Evolutionary conservation across 2,888 invertebrate genomes (phyloP).

Genomic region (Drosophila longiperda): DNA sequence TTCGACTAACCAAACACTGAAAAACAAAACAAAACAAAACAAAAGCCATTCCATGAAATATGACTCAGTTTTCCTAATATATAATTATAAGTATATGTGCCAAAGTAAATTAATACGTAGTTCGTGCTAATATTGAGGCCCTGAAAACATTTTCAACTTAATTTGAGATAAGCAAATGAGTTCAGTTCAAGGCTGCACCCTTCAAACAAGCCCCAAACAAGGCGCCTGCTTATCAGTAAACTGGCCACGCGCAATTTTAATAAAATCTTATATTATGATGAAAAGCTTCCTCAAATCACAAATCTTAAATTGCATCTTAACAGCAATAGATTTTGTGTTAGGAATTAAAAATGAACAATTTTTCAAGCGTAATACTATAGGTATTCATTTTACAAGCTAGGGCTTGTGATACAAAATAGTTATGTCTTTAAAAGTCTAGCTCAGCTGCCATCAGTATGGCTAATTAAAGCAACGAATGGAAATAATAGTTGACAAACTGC

Average conservation of each 20-base stretch:
- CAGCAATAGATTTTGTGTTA: not conserved
- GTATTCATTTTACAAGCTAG: not conserved
- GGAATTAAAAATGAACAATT: not conserved
- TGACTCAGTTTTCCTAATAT: constrained; percentile 59
- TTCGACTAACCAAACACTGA: constrained; percentile 22
- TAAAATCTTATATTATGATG: constrained; percentile 16
- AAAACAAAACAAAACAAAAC: constrained; percentile 3
- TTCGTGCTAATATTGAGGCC: constrained; percentile 6
- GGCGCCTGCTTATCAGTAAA: constrained; percentile 38
- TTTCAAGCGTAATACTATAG: not conserved
- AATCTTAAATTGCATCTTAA: constrained; percentile 4
- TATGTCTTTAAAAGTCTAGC: not conserved
- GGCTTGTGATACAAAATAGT: not conserved
- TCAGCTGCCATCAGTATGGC: constrained; percentile 1
- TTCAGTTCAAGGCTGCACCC: constrained; percentile 36
- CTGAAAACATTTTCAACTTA: constrained; percentile 23
- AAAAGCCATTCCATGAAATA: constrained; percentile 33
- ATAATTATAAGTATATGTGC: not conserved
- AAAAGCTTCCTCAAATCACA: constrained; percentile 41
- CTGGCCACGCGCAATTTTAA: constrained; percentile 35
- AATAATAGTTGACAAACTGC: constrained; percentile 22
- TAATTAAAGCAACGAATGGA: constrained; percentile 32
- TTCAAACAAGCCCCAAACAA: constrained; percentile 20
- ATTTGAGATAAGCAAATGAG: constrained; percentile 17
- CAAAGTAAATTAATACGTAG: not conserved